Conservation (phyloP, 2,888 invertebrate genomes). For the Copidosoma aretas region DNA sequence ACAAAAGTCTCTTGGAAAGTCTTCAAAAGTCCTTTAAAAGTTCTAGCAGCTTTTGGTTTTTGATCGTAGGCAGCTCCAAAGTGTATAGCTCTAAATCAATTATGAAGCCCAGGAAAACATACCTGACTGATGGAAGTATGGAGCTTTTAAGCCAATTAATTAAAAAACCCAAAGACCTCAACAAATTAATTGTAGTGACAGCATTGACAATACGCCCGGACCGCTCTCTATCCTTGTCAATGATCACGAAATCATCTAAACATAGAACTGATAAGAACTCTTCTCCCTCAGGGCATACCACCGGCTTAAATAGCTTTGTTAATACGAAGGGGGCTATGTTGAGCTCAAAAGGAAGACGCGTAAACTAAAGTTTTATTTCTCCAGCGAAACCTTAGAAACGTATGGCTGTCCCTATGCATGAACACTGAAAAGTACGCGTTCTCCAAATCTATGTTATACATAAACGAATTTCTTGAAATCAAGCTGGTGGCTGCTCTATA, state of each 20-base stretch:
- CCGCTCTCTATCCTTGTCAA: neutral
- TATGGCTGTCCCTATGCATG: neutral
- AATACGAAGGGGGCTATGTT: constrained; percentile 4
- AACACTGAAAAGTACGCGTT: neutral
- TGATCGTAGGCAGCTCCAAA: neutral
- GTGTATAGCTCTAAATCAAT: neutral
- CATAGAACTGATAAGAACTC: too few relatives aligned
- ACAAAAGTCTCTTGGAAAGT: neutral
- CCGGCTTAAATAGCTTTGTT: too few relatives aligned
- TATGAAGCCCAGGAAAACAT: neutral
- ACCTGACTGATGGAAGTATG: neutral
- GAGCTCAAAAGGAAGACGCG: neutral
- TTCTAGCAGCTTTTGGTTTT: too few relatives aligned
- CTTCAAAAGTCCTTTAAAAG: neutral
- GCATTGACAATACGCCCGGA: neutral
- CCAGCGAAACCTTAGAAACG: too few relatives aligned
- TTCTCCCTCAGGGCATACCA: too few relatives aligned
- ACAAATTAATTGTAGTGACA: neutral
- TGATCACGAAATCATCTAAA: too few relatives aligned
- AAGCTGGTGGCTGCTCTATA: too few relatives aligned
- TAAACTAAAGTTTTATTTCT: constrained; percentile 3
- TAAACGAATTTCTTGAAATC: too few relatives aligned
- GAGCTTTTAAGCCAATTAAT: neutral
- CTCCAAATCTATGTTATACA: too few relatives aligned
- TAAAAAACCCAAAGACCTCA: neutral